phyloP scores from a whole-genome alignment of 2,797 vertebrate species.

The Percopsis omiscomaycus region DNA sequence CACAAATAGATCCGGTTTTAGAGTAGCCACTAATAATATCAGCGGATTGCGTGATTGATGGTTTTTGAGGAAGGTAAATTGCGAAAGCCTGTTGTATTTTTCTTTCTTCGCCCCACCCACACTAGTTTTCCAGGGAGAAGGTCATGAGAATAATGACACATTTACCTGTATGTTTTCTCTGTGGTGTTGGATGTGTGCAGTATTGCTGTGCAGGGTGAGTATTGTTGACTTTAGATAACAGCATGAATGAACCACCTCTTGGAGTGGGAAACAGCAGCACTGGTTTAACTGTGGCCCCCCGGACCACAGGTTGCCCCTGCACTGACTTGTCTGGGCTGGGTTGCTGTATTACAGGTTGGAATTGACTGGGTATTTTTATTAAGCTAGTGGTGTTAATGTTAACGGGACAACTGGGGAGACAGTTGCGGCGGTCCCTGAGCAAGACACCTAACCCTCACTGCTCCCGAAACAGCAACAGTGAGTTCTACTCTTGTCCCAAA shows the following conservation, averaged over 20 bases:
- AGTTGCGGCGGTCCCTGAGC: no score
- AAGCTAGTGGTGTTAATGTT: background rate
- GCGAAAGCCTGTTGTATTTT: conserved; percentile 11
- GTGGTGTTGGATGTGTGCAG: conserved; percentile 28
- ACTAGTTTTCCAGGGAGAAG: conserved; percentile 25
- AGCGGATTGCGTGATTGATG: conserved; percentile 58
- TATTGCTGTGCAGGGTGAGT: conserved; percentile 42
- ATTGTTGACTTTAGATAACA: conserved; percentile 67
- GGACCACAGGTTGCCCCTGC: conserved; percentile 34
- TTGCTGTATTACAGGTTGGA: conserved; percentile 10
- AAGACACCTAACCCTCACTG: no score
- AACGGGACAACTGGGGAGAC: no score
- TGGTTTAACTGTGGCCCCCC: conserved; percentile 38
- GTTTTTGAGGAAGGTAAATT: conserved; percentile 39
- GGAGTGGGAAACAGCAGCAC: conserved; percentile 11
- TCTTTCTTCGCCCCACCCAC: conserved; percentile 7
- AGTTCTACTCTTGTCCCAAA: no score
- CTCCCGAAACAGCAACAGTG: no score
- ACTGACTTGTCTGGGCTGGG: conserved; percentile 29
- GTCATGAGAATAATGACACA: conserved; percentile 49
- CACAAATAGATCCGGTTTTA: conserved; percentile 47
- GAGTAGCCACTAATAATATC: conserved; percentile 68
- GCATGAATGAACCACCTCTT: conserved; percentile 46
- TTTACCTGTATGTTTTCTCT: conserved; percentile 44
- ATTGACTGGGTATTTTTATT: background rate